Conservation (phyloP, 2,797 vertebrate species). For the Dryobates pubescens region DNA sequence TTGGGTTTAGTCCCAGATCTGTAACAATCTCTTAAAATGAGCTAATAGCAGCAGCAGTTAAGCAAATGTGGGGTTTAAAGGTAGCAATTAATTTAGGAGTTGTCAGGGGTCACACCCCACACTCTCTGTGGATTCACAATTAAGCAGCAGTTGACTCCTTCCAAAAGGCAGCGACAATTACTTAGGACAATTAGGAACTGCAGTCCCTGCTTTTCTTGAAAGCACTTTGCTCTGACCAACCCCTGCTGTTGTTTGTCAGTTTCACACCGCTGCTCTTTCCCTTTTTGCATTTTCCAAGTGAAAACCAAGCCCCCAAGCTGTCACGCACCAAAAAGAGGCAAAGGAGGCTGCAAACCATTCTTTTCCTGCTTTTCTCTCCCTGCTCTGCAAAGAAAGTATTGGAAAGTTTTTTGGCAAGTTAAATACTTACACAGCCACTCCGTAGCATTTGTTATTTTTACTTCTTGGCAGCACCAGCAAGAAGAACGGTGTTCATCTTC, state of each 20-base stretch:
- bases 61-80: neutral
- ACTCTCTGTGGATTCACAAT: neutral
- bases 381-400: neutral
- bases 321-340: neutral
- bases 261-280: neutral
- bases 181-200: neutral
- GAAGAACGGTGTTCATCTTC: neutral
- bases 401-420: neutral
- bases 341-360: neutral
- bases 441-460: neutral
- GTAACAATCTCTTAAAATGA: conserved; percentile 17
- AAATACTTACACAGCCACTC: neutral
- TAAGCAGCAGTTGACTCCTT: neutral
- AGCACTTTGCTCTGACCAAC: neutral
- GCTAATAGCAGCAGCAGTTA: neutral
- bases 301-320: conserved; percentile 19
- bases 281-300: neutral
- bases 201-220: neutral
- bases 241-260: neutral
- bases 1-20: conserved; percentile 1
- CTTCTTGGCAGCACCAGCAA: neutral
- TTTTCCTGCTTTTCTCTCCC: neutral
- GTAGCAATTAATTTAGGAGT: neutral
- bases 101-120: neutral
- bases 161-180: conserved; percentile 6